Evolutionary conservation across 2,113 vertebrate genomes (phyloP), one percentile per base, ranked within the genome.

Genomic region (Ariopsis seemanni): DNA sequence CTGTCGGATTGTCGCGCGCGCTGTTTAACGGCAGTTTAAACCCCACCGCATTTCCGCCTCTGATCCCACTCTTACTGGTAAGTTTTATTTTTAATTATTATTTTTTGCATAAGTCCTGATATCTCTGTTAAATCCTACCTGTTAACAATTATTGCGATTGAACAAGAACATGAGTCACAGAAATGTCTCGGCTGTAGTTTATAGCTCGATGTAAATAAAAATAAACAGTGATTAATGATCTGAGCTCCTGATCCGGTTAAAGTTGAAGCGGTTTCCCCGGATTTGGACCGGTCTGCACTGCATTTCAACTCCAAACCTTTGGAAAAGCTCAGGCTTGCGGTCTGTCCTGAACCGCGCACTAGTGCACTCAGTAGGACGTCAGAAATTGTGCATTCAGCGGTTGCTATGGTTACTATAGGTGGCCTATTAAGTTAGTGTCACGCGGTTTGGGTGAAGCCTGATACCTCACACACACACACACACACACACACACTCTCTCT

Each of bases 11-110:
- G 0, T 7, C 10, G 52, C 74, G 52, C 74, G 50, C 77, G 52
- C 77, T 8, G 74, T 74, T 77, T 52, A 77, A 53, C 74, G 77
- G 77, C 15, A 27, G 52, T 79, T n/a, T n/a, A n/a, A n/a, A n/a
- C n/a, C n/a, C n/a, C n/a, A n/a, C n/a, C n/a, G n/a, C n/a, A n/a
- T n/a, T n/a, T n/a, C n/a, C n/a, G n/a, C n/a, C n/a, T n/a, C n/a
- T n/a, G n/a, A n/a, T n/a, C n/a, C n/a, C n/a, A n/a, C n/a, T n/a
- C n/a, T n/a, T n/a, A n/a, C n/a, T n/a, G 69, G 69, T 72, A 72
- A 72, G 69, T 67, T 72, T 1, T 69, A 14, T 17, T 69, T 11
- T 27, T 2, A 1, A 34, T 71, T 71, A 74, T 8, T n/a, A n/a
- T 74, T 30, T 17, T 5, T 20, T 74, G 7, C 17, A 20, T 0